Evolutionary conservation across 2,888 invertebrate species (phyloP), one percentile per base, ranked within the genome.

Genomic region (Xestia sexstrigata): DNA sequence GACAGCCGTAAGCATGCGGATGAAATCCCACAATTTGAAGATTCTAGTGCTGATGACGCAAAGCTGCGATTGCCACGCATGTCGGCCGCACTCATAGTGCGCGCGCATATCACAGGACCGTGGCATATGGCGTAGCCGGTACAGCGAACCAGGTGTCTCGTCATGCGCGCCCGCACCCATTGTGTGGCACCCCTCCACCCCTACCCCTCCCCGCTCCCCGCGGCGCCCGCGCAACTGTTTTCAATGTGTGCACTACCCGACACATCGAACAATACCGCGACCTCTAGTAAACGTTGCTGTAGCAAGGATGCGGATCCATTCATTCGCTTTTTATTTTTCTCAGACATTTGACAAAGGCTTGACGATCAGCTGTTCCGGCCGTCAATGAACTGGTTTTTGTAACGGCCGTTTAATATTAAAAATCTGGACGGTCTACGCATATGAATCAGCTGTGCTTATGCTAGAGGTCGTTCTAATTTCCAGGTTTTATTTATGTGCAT

Each of bases 101-200:
- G 87, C 88, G 86, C 81, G 89, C 86, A 82, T 83, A 83, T 86
- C 89, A 87, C 87, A 81, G 88, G 88, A 85, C 73, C 60, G 94
- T 91, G 94, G 95, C 96, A 96, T 96, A 96, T 96, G 96, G 96
- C 93, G 90, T 90, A 93, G 94, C 95, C 96, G 94, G 96, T 96
- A 95, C 91, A 91, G 92, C 93, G 91, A 91, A 92, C 96, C 96
- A 96, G 96, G 96, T 96, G 96, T 87, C 91, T 90, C 96, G 96
- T 96, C 96, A 96, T 96, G 96, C 95, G 95, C 96, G 94, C 95
- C 91, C 95, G 96, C 96, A 95, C 96, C 95, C 93, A 96, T 96
- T 96, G 96, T 96, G 88, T 90, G 73, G 86, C 89, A 87, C 82
- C 81, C 88, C 83, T 88, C 89, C 88, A 87, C 81, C 79, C 88